Percentiles rank a stretch among this genome's conserved stretches.
phyloP scores from a whole-genome alignment of 2,797 vertebrate genomes.

The Phataginus tricuspis region DNA sequence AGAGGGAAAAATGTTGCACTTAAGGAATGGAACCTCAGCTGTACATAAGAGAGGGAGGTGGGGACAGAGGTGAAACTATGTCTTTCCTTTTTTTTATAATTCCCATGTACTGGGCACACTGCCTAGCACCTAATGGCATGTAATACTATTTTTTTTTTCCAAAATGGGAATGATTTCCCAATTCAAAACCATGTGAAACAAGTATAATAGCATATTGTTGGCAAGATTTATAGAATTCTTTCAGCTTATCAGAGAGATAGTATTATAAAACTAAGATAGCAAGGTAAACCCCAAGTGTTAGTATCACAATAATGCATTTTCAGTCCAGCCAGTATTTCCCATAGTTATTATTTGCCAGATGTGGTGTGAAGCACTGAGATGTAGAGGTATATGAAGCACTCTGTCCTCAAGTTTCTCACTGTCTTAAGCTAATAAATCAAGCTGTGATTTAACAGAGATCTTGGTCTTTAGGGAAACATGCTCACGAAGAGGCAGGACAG shows the following conservation, averaged over 20 bases:
- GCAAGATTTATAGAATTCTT: neutral
- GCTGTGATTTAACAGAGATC: neutral
- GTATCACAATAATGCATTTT: conserved; percentile 29
- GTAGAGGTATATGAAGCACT: neutral
- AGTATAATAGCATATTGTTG: neutral
- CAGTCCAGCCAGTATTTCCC: neutral
- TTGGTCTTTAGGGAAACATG: neutral
- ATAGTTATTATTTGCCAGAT: neutral
- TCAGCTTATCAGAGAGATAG: neutral
- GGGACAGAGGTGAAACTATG: neutral
- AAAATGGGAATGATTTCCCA: conserved; percentile 31
- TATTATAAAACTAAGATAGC: neutral
- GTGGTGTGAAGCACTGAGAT: neutral
- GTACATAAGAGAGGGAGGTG: neutral
- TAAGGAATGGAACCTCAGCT: neutral
- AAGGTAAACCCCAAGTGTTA: neutral
- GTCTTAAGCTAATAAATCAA: neutral
- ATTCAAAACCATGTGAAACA: conserved; percentile 27
- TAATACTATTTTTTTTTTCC: neutral
- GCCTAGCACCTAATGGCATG: neutral
- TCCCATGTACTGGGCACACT: neutral
- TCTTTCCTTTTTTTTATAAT: conserved; percentile 14
- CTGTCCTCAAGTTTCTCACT: neutral
- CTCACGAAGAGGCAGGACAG: neutral
- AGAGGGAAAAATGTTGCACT: neutral